phyloP scores from a whole-genome alignment of 2,113 vertebrate genomes.

The Porphyrio hochstetteri region DNA sequence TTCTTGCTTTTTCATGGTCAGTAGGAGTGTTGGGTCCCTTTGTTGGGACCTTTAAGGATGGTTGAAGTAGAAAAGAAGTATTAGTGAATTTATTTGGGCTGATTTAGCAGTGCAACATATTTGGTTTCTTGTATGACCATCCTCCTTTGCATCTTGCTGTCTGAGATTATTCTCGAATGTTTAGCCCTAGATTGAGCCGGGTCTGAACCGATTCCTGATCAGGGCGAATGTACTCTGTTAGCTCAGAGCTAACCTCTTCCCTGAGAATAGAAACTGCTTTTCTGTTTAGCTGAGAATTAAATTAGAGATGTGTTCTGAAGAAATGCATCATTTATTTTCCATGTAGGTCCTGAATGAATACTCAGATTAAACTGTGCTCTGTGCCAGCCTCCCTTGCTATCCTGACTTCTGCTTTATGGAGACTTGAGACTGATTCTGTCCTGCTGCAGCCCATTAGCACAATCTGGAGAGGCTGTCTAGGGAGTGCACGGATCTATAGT shows the following conservation, averaged over 20 bases:
- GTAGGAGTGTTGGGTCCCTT: accelerated
- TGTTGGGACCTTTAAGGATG: not conserved
- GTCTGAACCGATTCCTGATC: accelerated
- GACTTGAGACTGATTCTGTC: not conserved
- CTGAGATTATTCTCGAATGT: not conserved
- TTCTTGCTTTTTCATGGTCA: not conserved
- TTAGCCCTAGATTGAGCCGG: not conserved
- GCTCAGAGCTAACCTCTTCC: not conserved
- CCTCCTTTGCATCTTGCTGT: not conserved
- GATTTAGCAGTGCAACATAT: not conserved
- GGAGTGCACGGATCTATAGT: not conserved
- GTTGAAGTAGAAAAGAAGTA: not conserved
- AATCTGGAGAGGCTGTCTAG: not conserved
- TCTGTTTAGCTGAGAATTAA: not conserved
- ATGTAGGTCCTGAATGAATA: not conserved
- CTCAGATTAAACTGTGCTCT: not conserved
- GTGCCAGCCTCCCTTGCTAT: not conserved
- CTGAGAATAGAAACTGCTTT: not conserved
- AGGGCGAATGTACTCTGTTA: not conserved
- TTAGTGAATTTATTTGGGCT: not conserved
- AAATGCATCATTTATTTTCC: not conserved
- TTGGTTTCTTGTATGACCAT: not conserved
- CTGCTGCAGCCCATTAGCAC: not conserved
- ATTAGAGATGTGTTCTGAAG: not conserved
- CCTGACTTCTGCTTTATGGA: not conserved